phyloP scores from a whole-genome alignment of 2,888 invertebrate genomes.

The Azorinus chamasolen region DNA sequence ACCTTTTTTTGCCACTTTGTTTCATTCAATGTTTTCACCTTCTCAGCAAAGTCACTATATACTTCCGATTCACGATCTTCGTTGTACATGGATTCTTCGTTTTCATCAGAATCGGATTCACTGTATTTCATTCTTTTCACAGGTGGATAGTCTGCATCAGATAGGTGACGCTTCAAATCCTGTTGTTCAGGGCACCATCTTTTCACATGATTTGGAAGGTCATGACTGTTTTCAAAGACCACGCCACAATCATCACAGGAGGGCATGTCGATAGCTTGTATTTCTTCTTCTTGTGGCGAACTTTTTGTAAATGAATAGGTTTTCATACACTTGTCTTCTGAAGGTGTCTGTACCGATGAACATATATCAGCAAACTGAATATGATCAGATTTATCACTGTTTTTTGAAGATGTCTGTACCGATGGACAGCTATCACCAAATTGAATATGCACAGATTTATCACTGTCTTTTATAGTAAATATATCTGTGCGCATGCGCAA shows the following conservation, averaged over 20 bases:
- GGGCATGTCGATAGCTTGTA: constrained; percentile 12
- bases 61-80: background rate
- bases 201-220: constrained; percentile 50
- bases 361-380: no score
- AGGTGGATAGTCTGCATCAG: background rate
- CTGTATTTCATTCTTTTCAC: background rate
- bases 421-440: no score
- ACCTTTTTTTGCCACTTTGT: constrained; percentile 3
- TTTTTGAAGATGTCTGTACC: no score
- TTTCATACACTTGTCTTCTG: no score
- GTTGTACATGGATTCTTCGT: background rate
- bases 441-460: no score
- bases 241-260: constrained; percentile 44
- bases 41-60: background rate
- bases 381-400: no score
- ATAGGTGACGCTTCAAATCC: background rate
- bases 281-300: no score
- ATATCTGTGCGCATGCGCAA: no score
- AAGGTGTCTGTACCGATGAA: no score
- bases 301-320: no score
- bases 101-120: background rate
- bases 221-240: constrained; percentile 42
- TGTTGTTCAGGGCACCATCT: constrained; percentile 35
- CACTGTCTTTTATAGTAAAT: no score
- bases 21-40: background rate